phyloP scores from a whole-genome alignment of 2,797 vertebrate species.

The Tolypeutes matacus region DNA sequence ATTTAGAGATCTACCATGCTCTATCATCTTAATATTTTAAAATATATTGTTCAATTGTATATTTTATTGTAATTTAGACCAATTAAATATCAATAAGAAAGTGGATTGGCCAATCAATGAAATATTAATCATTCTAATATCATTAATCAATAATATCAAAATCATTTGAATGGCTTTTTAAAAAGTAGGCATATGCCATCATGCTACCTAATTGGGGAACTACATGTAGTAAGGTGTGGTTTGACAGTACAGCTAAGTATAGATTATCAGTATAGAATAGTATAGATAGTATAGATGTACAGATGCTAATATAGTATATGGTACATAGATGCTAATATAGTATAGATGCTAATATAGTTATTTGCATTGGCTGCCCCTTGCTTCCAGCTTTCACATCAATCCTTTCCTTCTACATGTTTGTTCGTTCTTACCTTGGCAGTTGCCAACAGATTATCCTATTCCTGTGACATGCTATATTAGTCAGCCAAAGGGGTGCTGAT shows the following conservation, averaged over 20 bases:
- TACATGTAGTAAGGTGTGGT: not conserved
- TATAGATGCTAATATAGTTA: too few species aligned
- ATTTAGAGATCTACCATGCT: not conserved
- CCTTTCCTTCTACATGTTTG: not conserved
- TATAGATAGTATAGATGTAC: too few species aligned
- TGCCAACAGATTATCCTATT: not conserved
- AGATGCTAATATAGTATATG: too few species aligned
- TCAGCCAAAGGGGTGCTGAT: too few species aligned
- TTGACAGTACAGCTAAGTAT: not conserved
- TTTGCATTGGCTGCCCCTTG: too few species aligned
- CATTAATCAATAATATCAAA: too few species aligned
- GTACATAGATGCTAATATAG: too few species aligned
- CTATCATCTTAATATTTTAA: not conserved
- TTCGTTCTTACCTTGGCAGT: not conserved
- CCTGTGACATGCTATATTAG: not conserved
- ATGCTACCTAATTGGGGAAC: not conserved
- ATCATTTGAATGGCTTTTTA: not conserved
- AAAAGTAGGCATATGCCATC: not conserved
- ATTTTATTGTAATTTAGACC: conserved; percentile 54
- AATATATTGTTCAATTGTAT: not conserved
- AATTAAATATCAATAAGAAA: conserved; percentile 2
- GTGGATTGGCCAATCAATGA: not conserved
- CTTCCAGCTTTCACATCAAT: too few species aligned
- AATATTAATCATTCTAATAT: not conserved
- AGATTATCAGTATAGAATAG: not conserved